phyloP scores from a whole-genome alignment of 2,113 vertebrate species.

The Sinosuthora webbiana region DNA sequence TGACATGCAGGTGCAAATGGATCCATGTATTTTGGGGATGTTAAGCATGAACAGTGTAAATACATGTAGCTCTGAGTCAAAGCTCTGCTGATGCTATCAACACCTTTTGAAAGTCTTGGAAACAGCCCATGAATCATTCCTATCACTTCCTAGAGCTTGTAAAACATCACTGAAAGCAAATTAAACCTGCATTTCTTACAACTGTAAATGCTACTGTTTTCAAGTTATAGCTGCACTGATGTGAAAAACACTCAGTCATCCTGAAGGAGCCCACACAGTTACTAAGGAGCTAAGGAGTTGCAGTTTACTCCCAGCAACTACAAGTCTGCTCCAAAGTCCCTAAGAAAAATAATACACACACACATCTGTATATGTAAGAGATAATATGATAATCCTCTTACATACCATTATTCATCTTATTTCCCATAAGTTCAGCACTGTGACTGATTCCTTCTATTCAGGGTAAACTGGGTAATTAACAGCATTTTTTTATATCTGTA shows the following conservation, averaged over 20 bases:
- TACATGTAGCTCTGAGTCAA: not conserved
- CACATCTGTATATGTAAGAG: accelerated
- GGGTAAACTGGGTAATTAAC: not conserved
- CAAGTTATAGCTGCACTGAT: not conserved
- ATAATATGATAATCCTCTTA: not conserved
- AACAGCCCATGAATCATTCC: not conserved
- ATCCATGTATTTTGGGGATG: not conserved
- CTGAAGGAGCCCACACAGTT: not conserved
- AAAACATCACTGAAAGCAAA: not conserved
- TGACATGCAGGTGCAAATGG: not conserved
- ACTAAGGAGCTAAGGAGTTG: not conserved
- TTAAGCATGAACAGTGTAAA: not conserved
- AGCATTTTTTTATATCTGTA: not conserved
- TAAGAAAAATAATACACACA: not conserved
- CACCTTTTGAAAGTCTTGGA: not conserved
- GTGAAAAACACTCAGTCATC: not conserved
- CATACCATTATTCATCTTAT: not conserved
- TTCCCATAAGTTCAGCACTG: not conserved
- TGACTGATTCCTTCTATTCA: not conserved
- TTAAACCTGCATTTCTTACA: not conserved
- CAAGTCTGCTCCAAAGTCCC: not conserved
- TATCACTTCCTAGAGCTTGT: not conserved
- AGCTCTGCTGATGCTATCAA: not conserved
- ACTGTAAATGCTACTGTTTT: not conserved
- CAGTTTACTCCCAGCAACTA: not conserved